phyloP scores from a whole-genome alignment of 2,888 invertebrate species.

The Oxytorus armatus region DNA sequence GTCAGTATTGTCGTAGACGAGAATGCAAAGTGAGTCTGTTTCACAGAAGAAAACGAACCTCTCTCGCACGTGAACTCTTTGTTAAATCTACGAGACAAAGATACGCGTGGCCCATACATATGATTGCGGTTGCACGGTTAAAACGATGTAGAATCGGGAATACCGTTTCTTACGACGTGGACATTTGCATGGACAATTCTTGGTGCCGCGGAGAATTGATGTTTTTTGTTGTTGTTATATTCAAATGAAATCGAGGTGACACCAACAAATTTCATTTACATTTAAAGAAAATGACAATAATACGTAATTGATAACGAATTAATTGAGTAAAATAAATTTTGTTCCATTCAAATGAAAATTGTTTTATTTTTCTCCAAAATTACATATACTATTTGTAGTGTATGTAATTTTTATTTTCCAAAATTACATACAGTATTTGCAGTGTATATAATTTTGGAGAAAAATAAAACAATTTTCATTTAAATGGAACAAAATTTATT shows the following conservation, averaged over 20 bases:
- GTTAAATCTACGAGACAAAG: conserved; percentile 64
- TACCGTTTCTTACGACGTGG: conserved; percentile 40
- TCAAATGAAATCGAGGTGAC: neutral
- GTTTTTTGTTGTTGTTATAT: neutral
- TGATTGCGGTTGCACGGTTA: conserved; percentile 71
- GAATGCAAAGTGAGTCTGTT: conserved; percentile 56
- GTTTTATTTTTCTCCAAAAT: no score
- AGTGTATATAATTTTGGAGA: no score
- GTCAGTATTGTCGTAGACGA: conserved; percentile 7
- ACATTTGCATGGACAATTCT: conserved; percentile 4
- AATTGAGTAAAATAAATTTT: no score
- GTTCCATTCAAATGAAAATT: no score
- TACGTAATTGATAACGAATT: no score
- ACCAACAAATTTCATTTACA: neutral
- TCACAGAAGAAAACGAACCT: conserved; percentile 59
- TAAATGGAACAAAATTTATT: no score
- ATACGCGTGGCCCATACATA: conserved; percentile 68
- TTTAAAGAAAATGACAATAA: neutral
- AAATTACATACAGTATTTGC: no score
- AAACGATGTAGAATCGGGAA: conserved; percentile 20
- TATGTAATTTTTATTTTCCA: no score
- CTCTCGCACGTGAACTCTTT: conserved; percentile 68
- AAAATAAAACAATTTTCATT: no score
- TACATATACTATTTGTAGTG: no score
- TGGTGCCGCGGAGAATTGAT: neutral